Base-by-base conservation (phyloP, 2,113 vertebrate genomes). In the Vidua macroura region DNA sequence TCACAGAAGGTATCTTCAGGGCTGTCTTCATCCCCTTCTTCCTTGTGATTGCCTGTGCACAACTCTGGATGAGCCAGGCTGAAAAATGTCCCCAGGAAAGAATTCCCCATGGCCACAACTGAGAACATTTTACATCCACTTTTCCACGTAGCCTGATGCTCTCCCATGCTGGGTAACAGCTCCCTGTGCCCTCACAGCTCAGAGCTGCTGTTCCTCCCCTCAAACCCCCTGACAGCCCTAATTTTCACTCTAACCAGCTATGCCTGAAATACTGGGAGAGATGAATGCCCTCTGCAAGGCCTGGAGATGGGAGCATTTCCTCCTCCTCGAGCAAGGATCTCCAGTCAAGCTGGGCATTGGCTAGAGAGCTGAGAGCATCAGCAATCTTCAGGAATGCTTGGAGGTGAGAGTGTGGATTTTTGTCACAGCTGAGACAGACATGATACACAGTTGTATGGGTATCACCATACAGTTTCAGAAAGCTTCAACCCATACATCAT, bases 301-400 rank as follows among this genome's bases (percentile, higher is more conserved):
- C n/a, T 43, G 67, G 27, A 59, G 35, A 3, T 5, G 3, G 25
- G 44, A 67, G 7, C 16, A 17, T 67, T 43, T 52, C 59, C 64
- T 86, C 23, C 43, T 83, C 18, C 58, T 55, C 2, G 2, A 2
- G 1, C 1, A 4, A 2, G 6, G 33, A 4, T 76, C 31, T 67
- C 33, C 3, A 3, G 3, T 39, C 31, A 25, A 48, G 8, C 11
- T 48, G 64, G 30, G 13, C 16, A 7, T 8, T 43, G 43, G 6
- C 41, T n/a, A 28, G 1, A 9, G 59, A 70, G 6, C 37, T n/a
- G 64, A 53, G 37, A 23, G 20, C 9, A 11, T 13, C 30, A 21
- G 35, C 13, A 17, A 12, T 8, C 28, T n/a, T n/a, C 48, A n/a
- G 55, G 56, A 55, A 23, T 4, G 3, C 21, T 15, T 52, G 51